Percentiles rank a stretch among this genome's conserved stretches.
phyloP scores from a whole-genome alignment of 2,113 vertebrate genomes.

The Cebidichthys violaceus region DNA sequence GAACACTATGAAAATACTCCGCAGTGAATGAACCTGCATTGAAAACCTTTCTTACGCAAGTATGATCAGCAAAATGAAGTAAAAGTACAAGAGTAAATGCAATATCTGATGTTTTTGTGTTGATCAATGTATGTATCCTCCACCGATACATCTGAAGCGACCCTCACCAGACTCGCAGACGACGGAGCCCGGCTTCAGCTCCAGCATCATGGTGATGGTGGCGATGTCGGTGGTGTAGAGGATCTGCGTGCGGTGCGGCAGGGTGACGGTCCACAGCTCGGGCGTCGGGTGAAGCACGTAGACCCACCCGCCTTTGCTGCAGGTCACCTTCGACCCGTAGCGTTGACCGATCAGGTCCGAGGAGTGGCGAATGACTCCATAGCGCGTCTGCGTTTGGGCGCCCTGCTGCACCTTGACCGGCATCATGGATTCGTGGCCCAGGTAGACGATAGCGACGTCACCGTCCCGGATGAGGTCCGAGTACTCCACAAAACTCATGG shows the following conservation, averaged over 20 bases:
- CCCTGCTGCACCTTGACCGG: conserved; percentile 91
- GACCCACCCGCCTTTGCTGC: conserved; percentile 97
- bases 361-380: conserved; percentile 94
- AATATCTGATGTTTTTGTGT: background rate
- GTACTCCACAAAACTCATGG: conserved; percentile 96
- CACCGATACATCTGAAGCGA: background rate
- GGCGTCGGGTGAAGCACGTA: conserved; percentile 95
- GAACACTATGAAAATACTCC: background rate
- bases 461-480: conserved; percentile 90
- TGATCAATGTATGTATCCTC: too few species aligned
- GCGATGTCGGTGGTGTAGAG: conserved; percentile 98
- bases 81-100: too few species aligned
- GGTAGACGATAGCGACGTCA: conserved; percentile 92
- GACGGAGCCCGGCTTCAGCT: conserved; percentile 94
- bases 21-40: background rate
- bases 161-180: conserved; percentile 96
- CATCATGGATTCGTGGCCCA: conserved; percentile 93
- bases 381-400: conserved; percentile 94
- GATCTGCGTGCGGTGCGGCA: conserved; percentile 97
- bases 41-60: background rate
- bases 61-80: background rate
- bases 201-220: conserved; percentile 96
- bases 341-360: conserved; percentile 91
- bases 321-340: conserved; percentile 95
- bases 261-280: conserved; percentile 94